A percentile compares a stretch with the other conserved stretches of the same genome.
These are phyloP conservation scores for Cyprinodon tularosa DNA, from an alignment of 2,113 vertebrate genomes.

Conservation along the genomic window DNA sequence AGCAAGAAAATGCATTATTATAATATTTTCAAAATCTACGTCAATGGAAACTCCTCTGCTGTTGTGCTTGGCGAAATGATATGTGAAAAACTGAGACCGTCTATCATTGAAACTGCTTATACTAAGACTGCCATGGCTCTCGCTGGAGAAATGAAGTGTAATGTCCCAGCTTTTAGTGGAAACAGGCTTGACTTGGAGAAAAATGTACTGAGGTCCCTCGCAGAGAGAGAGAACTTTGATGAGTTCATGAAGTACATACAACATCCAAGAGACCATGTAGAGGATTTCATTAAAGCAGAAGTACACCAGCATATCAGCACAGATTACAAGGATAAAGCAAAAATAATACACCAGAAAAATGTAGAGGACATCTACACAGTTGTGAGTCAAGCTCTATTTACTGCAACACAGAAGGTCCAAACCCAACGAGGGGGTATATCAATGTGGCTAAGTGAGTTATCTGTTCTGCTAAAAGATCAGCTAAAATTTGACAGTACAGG, in stretches of 20 bases:
- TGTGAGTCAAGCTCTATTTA: not conserved
- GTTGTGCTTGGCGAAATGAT: accelerated
- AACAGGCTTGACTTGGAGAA: conserved; percentile 4
- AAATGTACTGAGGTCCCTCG: not conserved
- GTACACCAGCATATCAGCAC: accelerated
- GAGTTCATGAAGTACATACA: not conserved
- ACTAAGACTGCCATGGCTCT: conserved; percentile 61
- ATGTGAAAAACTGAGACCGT: conserved; percentile 56
- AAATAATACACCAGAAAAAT: not conserved
- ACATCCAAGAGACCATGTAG: accelerated
- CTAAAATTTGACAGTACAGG: accelerated
- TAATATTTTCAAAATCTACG: accelerated
- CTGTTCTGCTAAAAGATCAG: not conserved
- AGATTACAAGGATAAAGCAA: conserved; percentile 14
- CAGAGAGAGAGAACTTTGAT: accelerated
- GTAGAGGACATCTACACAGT: accelerated
- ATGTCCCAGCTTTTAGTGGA: not conserved
- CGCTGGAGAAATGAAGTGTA: conserved; percentile 28
- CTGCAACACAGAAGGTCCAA: not conserved
- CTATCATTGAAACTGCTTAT: conserved; percentile 32
- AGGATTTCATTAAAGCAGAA: conserved; percentile 7
- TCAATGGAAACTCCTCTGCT: accelerated
- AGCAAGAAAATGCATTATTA: not conserved
- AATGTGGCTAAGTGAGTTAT: not conserved
- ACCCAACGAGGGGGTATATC: accelerated